Conservation (phyloP, 2,888 invertebrate genomes). For the Polydrusus pterygomalis region DNA sequence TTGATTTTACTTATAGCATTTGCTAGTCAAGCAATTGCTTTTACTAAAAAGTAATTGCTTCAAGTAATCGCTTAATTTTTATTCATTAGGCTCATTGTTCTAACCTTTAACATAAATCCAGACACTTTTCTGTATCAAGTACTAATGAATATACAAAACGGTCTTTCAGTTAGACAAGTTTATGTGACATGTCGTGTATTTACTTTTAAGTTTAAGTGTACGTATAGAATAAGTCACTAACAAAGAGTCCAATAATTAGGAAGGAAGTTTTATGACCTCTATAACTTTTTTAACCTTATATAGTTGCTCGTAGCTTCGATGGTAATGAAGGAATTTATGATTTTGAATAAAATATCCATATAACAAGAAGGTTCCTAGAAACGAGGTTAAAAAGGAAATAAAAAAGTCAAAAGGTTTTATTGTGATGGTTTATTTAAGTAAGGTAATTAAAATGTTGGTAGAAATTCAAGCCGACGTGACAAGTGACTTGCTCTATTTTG, state of each 20-base stretch:
- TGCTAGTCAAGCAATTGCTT: no score
- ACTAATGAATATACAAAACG: conserved; percentile 21
- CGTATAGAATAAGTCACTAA: conserved; percentile 40
- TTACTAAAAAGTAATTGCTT: no score
- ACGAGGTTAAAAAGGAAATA: no score
- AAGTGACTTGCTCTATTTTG: no score
- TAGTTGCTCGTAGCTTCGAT: not conserved
- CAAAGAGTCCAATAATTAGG: conserved; percentile 41
- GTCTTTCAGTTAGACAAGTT: conserved; percentile 33
- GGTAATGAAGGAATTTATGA: conserved; percentile 13
- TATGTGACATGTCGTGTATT: conserved; percentile 39
- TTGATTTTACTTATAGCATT: no score
- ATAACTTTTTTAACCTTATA: not conserved
- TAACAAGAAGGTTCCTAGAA: not conserved
- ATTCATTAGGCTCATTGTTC: no score
- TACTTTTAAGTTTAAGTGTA: conserved; percentile 36
- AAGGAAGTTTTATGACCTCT: conserved; percentile 31
- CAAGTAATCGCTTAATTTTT: no score
- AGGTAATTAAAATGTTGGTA: no score
- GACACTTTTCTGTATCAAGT: not conserved
- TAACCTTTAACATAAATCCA: not conserved
- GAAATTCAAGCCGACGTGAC: no score
- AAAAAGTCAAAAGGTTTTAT: no score
- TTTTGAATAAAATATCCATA: not conserved
- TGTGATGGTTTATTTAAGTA: no score